These are phyloP conservation scores for Nomada ferruginata DNA, from an alignment of 2,888 invertebrate genomes.

Conservation along the genomic window DNA sequence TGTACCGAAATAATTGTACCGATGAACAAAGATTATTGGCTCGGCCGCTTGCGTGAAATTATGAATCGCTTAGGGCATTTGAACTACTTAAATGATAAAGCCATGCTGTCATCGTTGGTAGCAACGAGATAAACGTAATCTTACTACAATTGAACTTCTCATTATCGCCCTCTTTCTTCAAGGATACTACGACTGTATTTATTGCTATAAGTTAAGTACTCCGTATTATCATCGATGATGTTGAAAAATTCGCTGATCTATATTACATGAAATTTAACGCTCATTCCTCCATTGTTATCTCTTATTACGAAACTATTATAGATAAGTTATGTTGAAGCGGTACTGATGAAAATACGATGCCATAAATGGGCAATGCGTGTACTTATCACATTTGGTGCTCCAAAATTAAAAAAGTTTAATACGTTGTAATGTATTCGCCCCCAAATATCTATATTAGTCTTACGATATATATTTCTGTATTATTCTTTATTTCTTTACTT, in stretches of 20 bases:
- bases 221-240: neutral
- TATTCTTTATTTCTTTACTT: no score
- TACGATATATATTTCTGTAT: no score
- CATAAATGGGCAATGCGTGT: neutral
- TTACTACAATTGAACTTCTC: neutral
- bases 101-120: neutral
- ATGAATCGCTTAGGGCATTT: neutral
- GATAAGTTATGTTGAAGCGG: neutral
- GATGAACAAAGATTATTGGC: neutral
- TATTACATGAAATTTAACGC: neutral
- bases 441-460: no score
- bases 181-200: neutral
- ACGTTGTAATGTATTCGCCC: no score
- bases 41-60: neutral
- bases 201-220: neutral
- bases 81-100: neutral
- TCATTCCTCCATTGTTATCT: neutral
- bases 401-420: neutral
- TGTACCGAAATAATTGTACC: no score
- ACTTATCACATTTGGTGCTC: neutral
- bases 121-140: conserved; percentile 2
- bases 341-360: neutral
- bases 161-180: neutral
- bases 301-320: neutral
- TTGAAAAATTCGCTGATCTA: neutral